Percentiles rank a stretch among this genome's conserved stretches.
These are phyloP conservation scores for Cichlasoma orientale DNA, from an alignment of 2,797 vertebrate genomes.

Conservation along the genomic window DNA sequence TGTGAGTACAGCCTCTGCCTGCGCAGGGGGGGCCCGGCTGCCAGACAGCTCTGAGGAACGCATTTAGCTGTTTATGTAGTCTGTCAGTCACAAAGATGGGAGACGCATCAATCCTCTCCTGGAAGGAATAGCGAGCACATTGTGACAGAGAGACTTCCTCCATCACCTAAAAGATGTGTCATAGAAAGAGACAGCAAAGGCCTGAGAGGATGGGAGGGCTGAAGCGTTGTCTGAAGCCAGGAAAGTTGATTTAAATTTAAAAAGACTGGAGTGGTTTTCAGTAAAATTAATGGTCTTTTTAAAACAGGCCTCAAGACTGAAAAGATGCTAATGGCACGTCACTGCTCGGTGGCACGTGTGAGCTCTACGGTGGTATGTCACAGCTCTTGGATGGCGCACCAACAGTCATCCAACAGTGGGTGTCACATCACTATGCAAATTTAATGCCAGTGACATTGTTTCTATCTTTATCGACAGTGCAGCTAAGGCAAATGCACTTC, in stretches of 20 bases:
- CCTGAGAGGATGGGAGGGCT: not conserved
- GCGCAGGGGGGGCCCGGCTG: slow-evolving; percentile 28
- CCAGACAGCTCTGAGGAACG: slow-evolving; percentile 59
- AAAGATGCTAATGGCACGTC: not conserved
- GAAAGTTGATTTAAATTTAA: slow-evolving; percentile 5
- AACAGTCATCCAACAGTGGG: not conserved
- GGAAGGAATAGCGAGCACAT: slow-evolving; percentile 50
- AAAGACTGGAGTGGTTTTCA: not conserved
- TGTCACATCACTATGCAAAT: not conserved
- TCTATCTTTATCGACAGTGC: not conserved
- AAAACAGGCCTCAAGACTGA: not conserved
- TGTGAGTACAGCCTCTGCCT: slow-evolving; percentile 55
- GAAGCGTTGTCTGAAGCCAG: not conserved
- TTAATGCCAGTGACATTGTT: slow-evolving; percentile 1
- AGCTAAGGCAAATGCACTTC: not conserved
- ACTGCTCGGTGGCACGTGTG: not conserved
- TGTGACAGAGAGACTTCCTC: slow-evolving; percentile 50
- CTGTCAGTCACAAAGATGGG: slow-evolving; percentile 66
- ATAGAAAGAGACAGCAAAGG: slow-evolving; percentile 24
- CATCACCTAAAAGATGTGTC: slow-evolving; percentile 35
- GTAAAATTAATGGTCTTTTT: not conserved
- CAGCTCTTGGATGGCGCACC: not conserved
- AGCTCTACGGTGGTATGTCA: not conserved
- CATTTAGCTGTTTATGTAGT: slow-evolving; percentile 64
- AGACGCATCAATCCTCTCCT: slow-evolving; percentile 65